phyloP scores from a whole-genome alignment of 2,113 vertebrate genomes.

The Sardina pilchardus region DNA sequence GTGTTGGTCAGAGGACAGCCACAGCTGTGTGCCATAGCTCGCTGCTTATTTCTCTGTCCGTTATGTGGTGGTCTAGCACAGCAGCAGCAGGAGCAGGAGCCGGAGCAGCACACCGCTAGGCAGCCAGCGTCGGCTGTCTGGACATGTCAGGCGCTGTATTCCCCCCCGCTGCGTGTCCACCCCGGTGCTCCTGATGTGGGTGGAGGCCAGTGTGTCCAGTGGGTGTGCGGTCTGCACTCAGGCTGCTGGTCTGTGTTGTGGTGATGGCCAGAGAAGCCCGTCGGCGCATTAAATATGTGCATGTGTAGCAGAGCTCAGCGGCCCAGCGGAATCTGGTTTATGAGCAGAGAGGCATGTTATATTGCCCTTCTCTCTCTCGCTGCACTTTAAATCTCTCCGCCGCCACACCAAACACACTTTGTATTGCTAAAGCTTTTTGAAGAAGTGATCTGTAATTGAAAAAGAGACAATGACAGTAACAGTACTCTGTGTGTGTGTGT shows the following conservation, averaged over 20 bases:
- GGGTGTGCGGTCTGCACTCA: not conserved
- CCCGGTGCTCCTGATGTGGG: not conserved
- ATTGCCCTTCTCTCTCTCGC: not conserved
- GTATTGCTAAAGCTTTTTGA: not conserved
- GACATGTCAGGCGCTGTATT: too few relatives aligned
- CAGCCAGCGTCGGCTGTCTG: not conserved
- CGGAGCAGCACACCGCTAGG: not conserved
- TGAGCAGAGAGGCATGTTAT: not conserved
- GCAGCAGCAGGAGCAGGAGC: not conserved
- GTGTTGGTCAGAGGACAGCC: not conserved
- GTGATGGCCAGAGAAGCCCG: not conserved
- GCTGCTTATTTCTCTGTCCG: not conserved
- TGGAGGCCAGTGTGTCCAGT: not conserved
- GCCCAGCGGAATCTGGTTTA: not conserved
- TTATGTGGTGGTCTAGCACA: not conserved
- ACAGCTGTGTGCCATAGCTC: not conserved
- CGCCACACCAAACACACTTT: not conserved
- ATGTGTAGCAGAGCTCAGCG: not conserved
- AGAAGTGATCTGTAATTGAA: not conserved
- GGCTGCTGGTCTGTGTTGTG: not conserved
- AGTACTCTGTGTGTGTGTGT: conserved; percentile 18
- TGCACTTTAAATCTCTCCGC: not conserved
- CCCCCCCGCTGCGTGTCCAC: not conserved
- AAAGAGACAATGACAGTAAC: not conserved
- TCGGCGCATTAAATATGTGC: not conserved